phyloP scores from a whole-genome alignment of 30 jellyfish, hydroid and myxozoan genomes.

The Hydractinia symbiolongicarpus region DNA sequence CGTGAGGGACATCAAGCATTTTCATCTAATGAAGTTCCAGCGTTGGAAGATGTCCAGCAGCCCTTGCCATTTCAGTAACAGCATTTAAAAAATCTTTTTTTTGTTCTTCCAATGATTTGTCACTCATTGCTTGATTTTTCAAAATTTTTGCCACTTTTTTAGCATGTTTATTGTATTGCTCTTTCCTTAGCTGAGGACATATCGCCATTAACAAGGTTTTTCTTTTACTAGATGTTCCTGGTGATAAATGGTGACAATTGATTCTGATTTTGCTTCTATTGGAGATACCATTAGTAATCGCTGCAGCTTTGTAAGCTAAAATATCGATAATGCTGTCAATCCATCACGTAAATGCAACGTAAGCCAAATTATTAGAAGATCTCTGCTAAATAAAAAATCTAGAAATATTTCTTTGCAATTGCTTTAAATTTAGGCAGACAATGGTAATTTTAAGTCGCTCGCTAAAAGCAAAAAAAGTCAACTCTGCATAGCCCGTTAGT shows the following conservation, averaged over 20 bases:
- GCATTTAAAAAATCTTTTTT: background rate
- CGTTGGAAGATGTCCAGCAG: background rate
- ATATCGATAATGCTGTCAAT: background rate
- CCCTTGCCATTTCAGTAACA: slow-evolving; percentile 1
- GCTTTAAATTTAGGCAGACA: no score
- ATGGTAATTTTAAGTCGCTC: no score
- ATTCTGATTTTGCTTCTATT: background rate
- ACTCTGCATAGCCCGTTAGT: no score
- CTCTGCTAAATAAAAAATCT: no score
- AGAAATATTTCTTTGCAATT: no score
- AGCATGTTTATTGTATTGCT: background rate
- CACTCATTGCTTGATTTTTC: background rate
- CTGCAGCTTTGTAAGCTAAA: background rate
- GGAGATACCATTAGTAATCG: background rate
- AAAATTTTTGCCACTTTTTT: background rate
- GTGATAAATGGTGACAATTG: background rate
- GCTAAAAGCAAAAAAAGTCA: no score
- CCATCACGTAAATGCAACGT: no score
- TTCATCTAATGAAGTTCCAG: background rate
- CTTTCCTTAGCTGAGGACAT: background rate
- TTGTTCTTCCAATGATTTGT: background rate
- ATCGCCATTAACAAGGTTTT: background rate
- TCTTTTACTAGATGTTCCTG: background rate
- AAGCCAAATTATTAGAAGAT: no score
- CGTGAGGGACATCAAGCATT: background rate